Evolutionary conservation across 2,797 vertebrate genomes (phyloP), one percentile per base, ranked within the genome.

Genomic region (Iguana delicatissima): DNA sequence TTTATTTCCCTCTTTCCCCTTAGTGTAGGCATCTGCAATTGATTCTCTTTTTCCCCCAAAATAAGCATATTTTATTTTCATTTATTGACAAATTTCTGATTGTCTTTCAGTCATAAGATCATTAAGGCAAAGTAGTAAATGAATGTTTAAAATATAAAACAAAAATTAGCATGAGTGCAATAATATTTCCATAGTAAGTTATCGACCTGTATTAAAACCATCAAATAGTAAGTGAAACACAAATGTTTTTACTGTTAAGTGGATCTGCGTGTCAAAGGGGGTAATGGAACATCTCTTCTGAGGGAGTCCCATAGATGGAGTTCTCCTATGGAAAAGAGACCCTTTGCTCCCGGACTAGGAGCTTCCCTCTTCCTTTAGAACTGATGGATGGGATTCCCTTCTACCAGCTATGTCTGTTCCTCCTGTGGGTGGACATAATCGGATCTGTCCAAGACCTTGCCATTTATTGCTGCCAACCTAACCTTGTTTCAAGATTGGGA

Each of bases 31-130:
- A 82, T 77, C 24, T 89, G 59, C 20, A n/a, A 3, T 59, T 22
- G 74, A 18, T 59, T 79, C 26, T 35, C 42, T 59, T 77, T n/a
- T 90, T 57, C 24, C 73, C 79, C 72, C 20, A 80, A 64, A 87
- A 29, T 2, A 0, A 0, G 38, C 1, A 0, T 84, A 38, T 77
- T 32, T 77, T 38, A 52, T 80, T 52, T 32, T n/a, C 12, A 29
- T 80, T 80, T 55, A 55, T 86, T 86, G 77, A 86, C 59, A 62
- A 46, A 84, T 64, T 14, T 83, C 57, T 57, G 50, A n/a, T 35
- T 32, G 46, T 6, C 55, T 57, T 86, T 29, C 8, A 55, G 35
- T 46, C 20, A 14, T 72, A 50, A 85, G 22, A 14, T n/a, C 52
- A 35, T 83, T 50, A 57, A 57, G 69, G 50, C 22, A 86, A 4